Base-by-base conservation (phyloP, 2,888 invertebrate genomes). In the Cheilosia impressa region DNA sequence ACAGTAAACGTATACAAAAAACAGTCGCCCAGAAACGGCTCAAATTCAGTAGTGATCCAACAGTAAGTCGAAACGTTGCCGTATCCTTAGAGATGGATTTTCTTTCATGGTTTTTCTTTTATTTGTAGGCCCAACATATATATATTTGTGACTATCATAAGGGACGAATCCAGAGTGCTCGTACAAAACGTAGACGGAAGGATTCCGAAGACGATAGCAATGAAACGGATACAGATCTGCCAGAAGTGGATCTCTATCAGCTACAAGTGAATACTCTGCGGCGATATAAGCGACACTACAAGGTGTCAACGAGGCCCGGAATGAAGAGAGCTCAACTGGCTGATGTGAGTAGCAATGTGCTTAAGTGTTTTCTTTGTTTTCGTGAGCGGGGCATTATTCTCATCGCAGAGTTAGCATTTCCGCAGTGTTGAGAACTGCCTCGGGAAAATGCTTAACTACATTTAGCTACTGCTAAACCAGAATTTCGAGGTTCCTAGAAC, bases 111-210 rank as follows among this genome's bases (percentile, higher is more conserved):
- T 58, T 27, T 19, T 66, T 38, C 45, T 57, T 50, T 45, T 81
- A 60, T 81, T 92, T 91, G 58, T 92, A 98, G 98, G 98, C 97
- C 47, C 95, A 96, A 89, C 98, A 99, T 91, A 97, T 97, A 89
- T 98, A 99, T 92, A 99, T 99, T 90, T 99, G 99, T 93, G 99
- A 99, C 91, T 96, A 96, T 90, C 99, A 99, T 93, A 99, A 99
- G 93, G 96, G 96, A 91, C 96, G 98, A 90, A 99, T 99, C 89
- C 98, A 98, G 92, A 97, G 97, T 92, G 97, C 98, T n/a, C 94
- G 98, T 88, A 96, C 96, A 17, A 98, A 98, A 91, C 95, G 98
- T 82, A 94, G 97, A 89, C 95, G 97, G 87, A 97, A 98, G 91
- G 98, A 98, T 91, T 98, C 98, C 0, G 98, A 97, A 90, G 98